Evolutionary conservation across 2,888 invertebrate genomes (phyloP).

Genomic region (Gryllus longicercus): DNA sequence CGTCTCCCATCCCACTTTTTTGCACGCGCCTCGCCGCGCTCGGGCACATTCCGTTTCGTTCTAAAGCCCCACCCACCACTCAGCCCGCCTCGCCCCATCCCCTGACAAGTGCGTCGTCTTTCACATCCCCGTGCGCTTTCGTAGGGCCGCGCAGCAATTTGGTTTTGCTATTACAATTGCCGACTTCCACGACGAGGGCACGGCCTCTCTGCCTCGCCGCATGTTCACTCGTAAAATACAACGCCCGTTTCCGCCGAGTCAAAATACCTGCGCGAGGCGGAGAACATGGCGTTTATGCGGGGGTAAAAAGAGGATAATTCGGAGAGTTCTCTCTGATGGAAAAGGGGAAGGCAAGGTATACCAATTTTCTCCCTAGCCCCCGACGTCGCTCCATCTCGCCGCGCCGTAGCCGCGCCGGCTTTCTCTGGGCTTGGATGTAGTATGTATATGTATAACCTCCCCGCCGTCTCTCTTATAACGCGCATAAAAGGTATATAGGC

Average conservation of each 20-base stretch:
- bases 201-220: background rate
- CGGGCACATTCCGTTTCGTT: too few species aligned
- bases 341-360: slow-evolving; percentile 28
- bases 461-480: slow-evolving; percentile 5
- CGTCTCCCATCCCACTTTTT: too few species aligned
- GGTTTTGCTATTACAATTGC: background rate
- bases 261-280: background rate
- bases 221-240: slow-evolving; percentile 5
- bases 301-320: slow-evolving; percentile 17
- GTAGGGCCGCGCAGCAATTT: background rate
- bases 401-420: background rate
- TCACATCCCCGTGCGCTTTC: too few species aligned
- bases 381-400: background rate
- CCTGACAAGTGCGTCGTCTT: too few species aligned
- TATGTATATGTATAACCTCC: slow-evolving; percentile 9
- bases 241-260: background rate
- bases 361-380: slow-evolving; percentile 19
- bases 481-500: slow-evolving; percentile 24
- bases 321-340: slow-evolving; percentile 25
- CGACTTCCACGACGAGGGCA: background rate
- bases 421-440: slow-evolving; percentile 17
- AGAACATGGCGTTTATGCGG: slow-evolving; percentile 5
- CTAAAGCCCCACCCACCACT: too few species aligned
- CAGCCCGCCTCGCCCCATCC: background rate
- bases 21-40: too few species aligned